Evolutionary conservation across 2,797 vertebrate genomes (phyloP), one percentile per base, ranked within the genome.

Genomic region (Rhinella marina): DNA sequence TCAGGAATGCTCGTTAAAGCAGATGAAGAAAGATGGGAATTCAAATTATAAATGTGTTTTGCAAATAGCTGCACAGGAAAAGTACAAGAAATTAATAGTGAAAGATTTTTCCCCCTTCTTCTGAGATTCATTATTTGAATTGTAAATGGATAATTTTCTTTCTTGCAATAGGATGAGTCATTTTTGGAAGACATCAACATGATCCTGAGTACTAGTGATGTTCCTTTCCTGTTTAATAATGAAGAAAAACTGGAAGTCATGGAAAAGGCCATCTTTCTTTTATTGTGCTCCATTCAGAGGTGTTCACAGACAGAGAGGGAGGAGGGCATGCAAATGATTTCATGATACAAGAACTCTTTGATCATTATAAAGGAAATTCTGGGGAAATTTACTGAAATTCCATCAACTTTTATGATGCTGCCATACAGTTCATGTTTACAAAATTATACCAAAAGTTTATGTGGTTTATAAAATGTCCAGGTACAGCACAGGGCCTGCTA

Each of bases 1-100:
- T 95, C 92, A 92, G 91, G 90, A 91, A 89, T 91, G 91, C 92
- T 95, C 88, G 77, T 95, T 95, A 94, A 92, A 90, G 87, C 81
- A 89, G 92, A 93, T 86, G 90, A 90, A 91, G 91, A 94, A 93
- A 91, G 90, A 93, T 88, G 88, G 90, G 87, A 90, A 25, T 93
- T 93, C 88, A 90, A 92, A 90, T 84, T 64, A 91, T 91, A 91
- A 93, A 91, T 94, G 90, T 93, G 90, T 86, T 93, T 92, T 91
- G 90, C 92, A 93, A 79, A 93, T 1, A 0, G 90, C 84, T 82
- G 88, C 77, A 92, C 86, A 91, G 88, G 90, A 91, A 91, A 90
- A 61, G 21, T 16, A 77, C 87, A 32, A 82, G 88, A 91, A 92
- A 93, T 88, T 82, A 90, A 91, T 91, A 90, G 72, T 54, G 79